A percentile compares a stretch with the other conserved stretches of the same genome.
phyloP scores from a whole-genome alignment of 2,113 vertebrate species.

The Spea multiplicata region DNA sequence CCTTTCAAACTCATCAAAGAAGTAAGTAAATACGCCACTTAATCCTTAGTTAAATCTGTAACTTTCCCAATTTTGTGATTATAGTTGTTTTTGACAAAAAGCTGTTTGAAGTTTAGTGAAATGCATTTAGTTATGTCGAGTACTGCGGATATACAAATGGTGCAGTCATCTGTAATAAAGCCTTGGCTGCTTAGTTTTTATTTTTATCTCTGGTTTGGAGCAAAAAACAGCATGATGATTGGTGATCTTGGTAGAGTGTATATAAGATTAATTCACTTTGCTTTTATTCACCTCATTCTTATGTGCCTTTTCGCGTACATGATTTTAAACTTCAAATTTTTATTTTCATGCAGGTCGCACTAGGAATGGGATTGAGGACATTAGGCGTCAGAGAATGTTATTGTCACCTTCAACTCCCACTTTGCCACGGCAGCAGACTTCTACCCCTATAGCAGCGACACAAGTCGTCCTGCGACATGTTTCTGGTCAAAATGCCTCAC shows the following conservation, averaged over 20 bases:
- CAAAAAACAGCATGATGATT: no score
- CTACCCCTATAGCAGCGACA: constrained; percentile 62
- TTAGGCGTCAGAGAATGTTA: constrained; percentile 77
- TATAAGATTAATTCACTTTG: background rate
- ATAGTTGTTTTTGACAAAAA: no score
- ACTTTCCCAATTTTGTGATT: background rate
- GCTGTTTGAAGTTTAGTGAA: no score
- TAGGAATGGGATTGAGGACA: constrained; percentile 80
- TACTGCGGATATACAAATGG: no score
- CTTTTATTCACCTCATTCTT: no score
- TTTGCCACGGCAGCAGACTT: constrained; percentile 64
- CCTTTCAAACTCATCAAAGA: constrained; percentile 80
- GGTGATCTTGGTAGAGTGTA: no score
- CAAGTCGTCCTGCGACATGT: constrained; percentile 72
- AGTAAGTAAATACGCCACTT: constrained; percentile 74
- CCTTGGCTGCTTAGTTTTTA: no score
- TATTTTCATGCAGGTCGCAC: constrained; percentile 75
- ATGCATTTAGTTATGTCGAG: no score
- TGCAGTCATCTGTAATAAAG: no score
- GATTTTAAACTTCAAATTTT: background rate
- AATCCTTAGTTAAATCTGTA: background rate
- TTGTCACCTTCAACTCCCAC: constrained; percentile 58
- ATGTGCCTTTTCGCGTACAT: no score
- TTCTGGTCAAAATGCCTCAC: constrained; percentile 64
- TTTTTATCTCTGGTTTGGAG: no score